A percentile compares a stretch with the other conserved stretches of the same genome.
These are phyloP conservation scores for Diorhabda sublineata DNA, from an alignment of 1,140 invertebrate species.

Conservation along the genomic window DNA sequence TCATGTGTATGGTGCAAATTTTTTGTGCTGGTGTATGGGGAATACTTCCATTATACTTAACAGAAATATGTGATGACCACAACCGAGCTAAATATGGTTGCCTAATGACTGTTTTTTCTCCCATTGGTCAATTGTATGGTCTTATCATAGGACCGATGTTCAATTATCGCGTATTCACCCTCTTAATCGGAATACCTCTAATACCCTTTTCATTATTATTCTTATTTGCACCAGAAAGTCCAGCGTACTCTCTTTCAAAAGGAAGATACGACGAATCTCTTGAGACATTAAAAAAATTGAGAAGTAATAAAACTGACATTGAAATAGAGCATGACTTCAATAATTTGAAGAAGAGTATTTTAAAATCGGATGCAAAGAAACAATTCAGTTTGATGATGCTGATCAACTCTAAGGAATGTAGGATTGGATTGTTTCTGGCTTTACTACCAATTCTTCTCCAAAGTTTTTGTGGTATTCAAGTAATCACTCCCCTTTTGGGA, in stretches of 20 bases:
- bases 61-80: conserved; percentile 49
- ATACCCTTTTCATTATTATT: conserved; percentile 62
- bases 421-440: background rate
- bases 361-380: background rate
- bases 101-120: conserved; percentile 56
- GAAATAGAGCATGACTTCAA: conserved; percentile 61
- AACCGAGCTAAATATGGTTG: conserved; percentile 49
- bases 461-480: background rate
- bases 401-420: background rate
- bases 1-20: conserved; percentile 48
- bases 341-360: background rate
- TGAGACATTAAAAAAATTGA: conserved; percentile 60
- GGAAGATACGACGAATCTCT: conserved; percentile 58
- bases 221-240: conserved; percentile 75
- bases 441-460: background rate
- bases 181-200: conserved; percentile 59
- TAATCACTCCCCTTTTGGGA: background rate
- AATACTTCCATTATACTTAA: conserved; percentile 51
- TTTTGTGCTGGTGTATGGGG: conserved; percentile 48
- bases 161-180: conserved; percentile 62
- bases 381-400: background rate
- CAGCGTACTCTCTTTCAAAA: conserved; percentile 62
- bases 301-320: conserved; percentile 52
- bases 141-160: conserved; percentile 57
- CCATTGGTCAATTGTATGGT: conserved; percentile 34